Conservation (phyloP, 2,797 vertebrate genomes). For the Hemitrygon akajei region DNA sequence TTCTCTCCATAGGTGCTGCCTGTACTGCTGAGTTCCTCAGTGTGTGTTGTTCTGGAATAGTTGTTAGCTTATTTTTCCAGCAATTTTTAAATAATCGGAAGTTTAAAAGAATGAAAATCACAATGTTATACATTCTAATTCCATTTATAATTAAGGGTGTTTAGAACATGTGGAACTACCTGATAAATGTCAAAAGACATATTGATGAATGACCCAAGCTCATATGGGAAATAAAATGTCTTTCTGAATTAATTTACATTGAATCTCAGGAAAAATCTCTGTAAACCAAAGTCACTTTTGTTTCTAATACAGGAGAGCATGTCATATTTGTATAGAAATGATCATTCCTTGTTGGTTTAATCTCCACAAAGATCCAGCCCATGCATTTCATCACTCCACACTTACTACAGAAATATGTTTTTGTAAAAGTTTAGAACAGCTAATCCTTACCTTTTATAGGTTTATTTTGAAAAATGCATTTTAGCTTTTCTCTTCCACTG, state of each 20-base stretch:
- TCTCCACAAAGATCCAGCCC: neutral
- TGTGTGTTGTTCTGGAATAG: neutral
- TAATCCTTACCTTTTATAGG: neutral
- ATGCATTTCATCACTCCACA: neutral
- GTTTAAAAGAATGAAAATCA: neutral
- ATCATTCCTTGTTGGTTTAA: neutral
- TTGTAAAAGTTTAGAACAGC: neutral
- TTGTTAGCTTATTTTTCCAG: neutral
- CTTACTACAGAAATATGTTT: neutral
- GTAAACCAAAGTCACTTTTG: neutral
- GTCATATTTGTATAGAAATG: neutral
- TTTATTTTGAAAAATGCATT: neutral
- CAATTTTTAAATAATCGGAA: conserved; percentile 5
- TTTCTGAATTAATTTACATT: neutral
- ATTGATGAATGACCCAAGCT: neutral
- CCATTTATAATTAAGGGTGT: neutral
- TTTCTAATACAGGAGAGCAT: neutral
- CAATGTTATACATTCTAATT: conserved; percentile 28
- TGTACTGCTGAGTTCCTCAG: too few relatives aligned
- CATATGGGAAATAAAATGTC: neutral
- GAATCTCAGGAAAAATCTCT: neutral
- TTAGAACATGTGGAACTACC: neutral
- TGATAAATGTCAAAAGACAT: neutral
- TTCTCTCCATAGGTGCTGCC: too few relatives aligned
- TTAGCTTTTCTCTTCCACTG: neutral